Percentiles rank a stretch among this genome's conserved stretches.
Evolutionary conservation across 92 coral and sea anemone genomes (phyloP).

Genomic region (Diadumene lineata): DNA sequence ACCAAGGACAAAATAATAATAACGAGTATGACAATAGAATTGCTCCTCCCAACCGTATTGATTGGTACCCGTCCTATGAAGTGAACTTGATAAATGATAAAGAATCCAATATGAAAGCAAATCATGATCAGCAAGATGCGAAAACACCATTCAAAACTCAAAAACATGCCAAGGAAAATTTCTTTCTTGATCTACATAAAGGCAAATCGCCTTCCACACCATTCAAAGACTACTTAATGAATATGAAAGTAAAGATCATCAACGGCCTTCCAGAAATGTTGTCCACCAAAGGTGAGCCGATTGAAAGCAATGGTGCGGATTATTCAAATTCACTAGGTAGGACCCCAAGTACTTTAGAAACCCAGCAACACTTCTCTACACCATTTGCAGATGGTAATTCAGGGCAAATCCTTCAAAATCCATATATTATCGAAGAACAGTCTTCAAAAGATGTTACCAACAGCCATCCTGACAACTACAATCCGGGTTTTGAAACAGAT

Average conservation of each 20-base stretch:
- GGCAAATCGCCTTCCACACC: background rate
- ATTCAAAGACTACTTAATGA: background rate
- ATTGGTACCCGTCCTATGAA: background rate
- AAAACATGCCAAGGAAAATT: slow-evolving; percentile 19
- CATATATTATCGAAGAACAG: slow-evolving; percentile 7
- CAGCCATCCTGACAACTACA: background rate
- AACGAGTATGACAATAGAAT: background rate
- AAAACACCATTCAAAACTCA: slow-evolving; percentile 19
- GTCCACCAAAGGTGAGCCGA: background rate
- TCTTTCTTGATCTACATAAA: slow-evolving; percentile 16
- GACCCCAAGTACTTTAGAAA: background rate
- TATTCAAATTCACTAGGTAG: background rate
- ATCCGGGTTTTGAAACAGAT: background rate
- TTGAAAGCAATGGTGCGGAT: background rate
- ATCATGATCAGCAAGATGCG: background rate
- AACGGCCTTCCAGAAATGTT: background rate
- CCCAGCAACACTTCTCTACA: background rate
- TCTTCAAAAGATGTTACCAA: background rate
- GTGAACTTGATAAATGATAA: background rate
- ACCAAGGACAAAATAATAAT: background rate
- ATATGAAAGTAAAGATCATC: slow-evolving; percentile 10
- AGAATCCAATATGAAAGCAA: background rate
- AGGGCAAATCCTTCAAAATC: background rate
- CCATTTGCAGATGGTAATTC: background rate
- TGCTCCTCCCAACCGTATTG: background rate